phyloP scores from a whole-genome alignment of 2,113 vertebrate species.

The Dicentrarchus labrax region DNA sequence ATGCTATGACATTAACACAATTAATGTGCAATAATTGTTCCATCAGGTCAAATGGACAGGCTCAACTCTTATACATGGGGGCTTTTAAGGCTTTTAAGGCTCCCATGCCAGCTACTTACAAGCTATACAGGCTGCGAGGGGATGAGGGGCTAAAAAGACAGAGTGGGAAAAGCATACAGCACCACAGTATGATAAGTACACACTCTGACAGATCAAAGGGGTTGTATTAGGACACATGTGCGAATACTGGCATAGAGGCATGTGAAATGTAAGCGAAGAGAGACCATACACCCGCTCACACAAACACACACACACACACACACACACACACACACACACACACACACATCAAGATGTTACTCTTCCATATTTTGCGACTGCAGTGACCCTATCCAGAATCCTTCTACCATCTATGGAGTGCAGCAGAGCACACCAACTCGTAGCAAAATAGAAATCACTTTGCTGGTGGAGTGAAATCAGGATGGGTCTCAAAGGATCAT shows the following conservation, averaged over 20 bases:
- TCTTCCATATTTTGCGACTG: conserved; percentile 18
- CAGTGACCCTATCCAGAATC: conserved; percentile 31
- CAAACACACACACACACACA: not conserved
- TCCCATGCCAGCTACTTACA: conserved; percentile 50
- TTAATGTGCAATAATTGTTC: conserved; percentile 15
- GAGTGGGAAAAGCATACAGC: conserved; percentile 54
- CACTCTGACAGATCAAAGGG: conserved; percentile 58
- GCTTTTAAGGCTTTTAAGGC: conserved; percentile 74
- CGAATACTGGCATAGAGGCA: conserved; percentile 24
- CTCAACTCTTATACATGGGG: conserved; percentile 50
- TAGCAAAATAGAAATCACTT: conserved; percentile 31
- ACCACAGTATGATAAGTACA: conserved; percentile 45
- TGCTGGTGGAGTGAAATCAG: conserved; percentile 23
- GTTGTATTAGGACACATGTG: conserved; percentile 44
- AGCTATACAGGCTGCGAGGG: conserved; percentile 33
- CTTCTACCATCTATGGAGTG: conserved; percentile 43
- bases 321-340: too few relatives aligned
- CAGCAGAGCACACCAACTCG: conserved; percentile 18
- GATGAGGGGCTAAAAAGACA: conserved; percentile 39
- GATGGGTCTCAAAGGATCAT: conserved; percentile 8
- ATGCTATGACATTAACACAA: not conserved
- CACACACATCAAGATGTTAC: conserved; percentile 24
- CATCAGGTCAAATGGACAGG: conserved; percentile 57
- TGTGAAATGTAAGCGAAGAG: conserved; percentile 31
- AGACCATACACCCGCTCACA: not conserved